Evolutionary conservation across 1,140 invertebrate species (phyloP).

Genomic region (Drosophila ercepeae): DNA sequence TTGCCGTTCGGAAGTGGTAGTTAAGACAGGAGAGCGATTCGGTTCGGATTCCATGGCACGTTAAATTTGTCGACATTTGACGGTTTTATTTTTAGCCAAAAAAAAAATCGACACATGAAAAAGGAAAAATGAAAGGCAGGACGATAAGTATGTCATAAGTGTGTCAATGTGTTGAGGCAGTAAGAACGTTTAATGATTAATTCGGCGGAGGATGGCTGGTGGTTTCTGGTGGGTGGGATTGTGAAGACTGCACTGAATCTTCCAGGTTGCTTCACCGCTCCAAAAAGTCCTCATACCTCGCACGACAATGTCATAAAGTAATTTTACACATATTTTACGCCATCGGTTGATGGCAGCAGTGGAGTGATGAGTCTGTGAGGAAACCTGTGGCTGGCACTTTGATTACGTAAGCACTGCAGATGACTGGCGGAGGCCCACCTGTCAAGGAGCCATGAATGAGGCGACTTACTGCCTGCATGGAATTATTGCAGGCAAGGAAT

Average conservation of each 20-base stretch:
- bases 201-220: neutral
- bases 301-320: slow-evolving; percentile 34
- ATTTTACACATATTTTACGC: slow-evolving; percentile 65
- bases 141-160: slow-evolving; percentile 7
- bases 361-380: neutral
- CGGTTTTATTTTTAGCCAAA: slow-evolving; percentile 64
- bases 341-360: slow-evolving; percentile 22
- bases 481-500: slow-evolving; percentile 61
- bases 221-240: neutral
- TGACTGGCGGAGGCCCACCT: slow-evolving; percentile 56
- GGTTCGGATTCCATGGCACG: slow-evolving; percentile 5
- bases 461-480: slow-evolving; percentile 30
- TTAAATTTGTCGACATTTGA: slow-evolving; percentile 50
- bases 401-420: slow-evolving; percentile 69
- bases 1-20: slow-evolving; percentile 30
- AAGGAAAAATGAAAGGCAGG: slow-evolving; percentile 6
- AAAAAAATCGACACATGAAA: slow-evolving; percentile 15
- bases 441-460: slow-evolving; percentile 46
- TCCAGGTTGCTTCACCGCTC: slow-evolving; percentile 9
- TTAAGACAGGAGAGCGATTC: slow-evolving; percentile 6
- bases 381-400: slow-evolving; percentile 38
- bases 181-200: slow-evolving; percentile 26
- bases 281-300: neutral
- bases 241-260: neutral
- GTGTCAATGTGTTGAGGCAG: neutral